Conservation (phyloP, 2,797 vertebrate genomes). For the Eulemur mongoz region DNA sequence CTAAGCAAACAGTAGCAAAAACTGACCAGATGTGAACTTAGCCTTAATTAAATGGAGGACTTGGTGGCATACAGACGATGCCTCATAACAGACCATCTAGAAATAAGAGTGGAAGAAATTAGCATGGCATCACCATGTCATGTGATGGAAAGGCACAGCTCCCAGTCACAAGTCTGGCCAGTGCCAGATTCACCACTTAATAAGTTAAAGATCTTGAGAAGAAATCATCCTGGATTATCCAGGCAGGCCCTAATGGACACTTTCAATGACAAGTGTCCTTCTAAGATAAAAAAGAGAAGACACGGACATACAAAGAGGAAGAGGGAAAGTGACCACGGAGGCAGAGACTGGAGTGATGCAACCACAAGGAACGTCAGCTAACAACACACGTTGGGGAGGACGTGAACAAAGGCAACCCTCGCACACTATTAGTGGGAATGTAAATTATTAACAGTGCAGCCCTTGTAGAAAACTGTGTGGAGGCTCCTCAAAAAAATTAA, state of each 20-base stretch:
- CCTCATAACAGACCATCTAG: neutral
- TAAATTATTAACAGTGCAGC: neutral
- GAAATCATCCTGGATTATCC: neutral
- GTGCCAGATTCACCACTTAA: neutral
- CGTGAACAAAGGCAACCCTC: neutral
- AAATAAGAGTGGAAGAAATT: neutral
- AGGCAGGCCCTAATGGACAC: neutral
- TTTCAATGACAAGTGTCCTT: neutral
- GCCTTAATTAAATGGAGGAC: slow-evolving; percentile 26
- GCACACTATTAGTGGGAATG: neutral
- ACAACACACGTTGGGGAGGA: neutral
- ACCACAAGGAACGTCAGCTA: neutral
- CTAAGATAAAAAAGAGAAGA: neutral
- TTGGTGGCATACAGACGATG: neutral
- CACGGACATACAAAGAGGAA: neutral
- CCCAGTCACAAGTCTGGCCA: neutral
- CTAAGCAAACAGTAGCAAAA: neutral
- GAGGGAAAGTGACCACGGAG: neutral
- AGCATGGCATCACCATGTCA: neutral
- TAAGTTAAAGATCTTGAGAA: neutral
- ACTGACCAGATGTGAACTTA: neutral
- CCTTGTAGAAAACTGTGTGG: too few species aligned
- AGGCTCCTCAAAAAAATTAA: neutral
- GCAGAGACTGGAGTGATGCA: neutral
- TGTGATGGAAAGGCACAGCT: neutral